phyloP scores from a whole-genome alignment of 2,797 vertebrate genomes.

The Rallus crepitans region DNA sequence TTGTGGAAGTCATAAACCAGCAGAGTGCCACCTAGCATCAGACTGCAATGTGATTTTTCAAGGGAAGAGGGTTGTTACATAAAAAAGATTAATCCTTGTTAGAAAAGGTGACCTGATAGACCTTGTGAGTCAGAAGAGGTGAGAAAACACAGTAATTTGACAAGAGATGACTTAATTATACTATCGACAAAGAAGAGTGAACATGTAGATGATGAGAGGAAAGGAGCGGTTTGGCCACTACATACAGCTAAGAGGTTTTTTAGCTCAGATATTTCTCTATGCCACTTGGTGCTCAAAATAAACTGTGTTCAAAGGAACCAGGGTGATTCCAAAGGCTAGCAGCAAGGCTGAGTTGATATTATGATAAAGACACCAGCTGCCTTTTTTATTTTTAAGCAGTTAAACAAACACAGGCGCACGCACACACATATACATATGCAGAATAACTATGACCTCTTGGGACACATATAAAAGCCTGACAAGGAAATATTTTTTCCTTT shows the following conservation, averaged over 20 bases:
- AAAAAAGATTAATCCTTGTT: neutral
- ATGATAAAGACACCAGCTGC: neutral
- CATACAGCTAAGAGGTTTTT: neutral
- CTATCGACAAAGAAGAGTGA: neutral
- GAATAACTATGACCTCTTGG: neutral
- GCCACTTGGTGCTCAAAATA: neutral
- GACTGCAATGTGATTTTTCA: neutral
- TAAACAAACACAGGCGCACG: rapidly evolving
- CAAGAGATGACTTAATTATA: neutral
- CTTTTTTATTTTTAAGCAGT: neutral
- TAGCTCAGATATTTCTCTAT: neutral
- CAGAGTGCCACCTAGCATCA: neutral
- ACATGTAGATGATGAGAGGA: neutral
- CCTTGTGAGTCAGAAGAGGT: neutral
- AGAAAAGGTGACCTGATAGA: neutral
- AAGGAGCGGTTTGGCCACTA: neutral
- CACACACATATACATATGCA: rapidly evolving
- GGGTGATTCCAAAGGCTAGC: neutral
- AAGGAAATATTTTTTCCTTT: neutral
- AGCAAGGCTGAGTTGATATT: neutral
- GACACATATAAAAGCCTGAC: neutral
- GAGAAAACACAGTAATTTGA: neutral
- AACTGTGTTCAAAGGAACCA: neutral
- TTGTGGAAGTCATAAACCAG: neutral
- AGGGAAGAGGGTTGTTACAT: neutral